These are phyloP conservation scores for Mesorhabditis spiculigera DNA, from an alignment of 2,888 invertebrate species.

Conservation along the genomic window DNA sequence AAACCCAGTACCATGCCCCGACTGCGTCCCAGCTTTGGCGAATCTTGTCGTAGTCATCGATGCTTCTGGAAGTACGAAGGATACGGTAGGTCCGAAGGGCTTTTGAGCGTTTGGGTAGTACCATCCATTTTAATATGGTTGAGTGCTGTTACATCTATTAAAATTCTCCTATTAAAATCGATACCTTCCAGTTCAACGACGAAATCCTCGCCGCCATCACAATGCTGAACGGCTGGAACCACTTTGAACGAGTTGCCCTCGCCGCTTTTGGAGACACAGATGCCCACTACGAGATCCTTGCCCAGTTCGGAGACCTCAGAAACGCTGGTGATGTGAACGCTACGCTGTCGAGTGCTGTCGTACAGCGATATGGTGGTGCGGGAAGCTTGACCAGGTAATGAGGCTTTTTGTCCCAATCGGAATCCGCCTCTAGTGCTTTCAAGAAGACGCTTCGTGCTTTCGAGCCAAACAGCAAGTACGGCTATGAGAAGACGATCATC, in stretches of 20 bases:
- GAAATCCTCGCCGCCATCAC: neutral
- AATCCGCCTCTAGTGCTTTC: neutral
- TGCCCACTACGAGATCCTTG: neutral
- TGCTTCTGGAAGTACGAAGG: neutral
- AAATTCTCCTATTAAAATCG: too few relatives aligned
- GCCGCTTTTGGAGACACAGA: neutral
- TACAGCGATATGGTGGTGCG: neutral
- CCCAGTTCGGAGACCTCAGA: neutral
- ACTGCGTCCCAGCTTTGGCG: neutral
- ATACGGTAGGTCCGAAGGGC: too few relatives aligned
- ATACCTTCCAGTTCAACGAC: neutral
- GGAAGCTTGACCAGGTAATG: neutral
- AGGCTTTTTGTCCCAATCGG: too few relatives aligned
- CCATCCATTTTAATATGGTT: neutral
- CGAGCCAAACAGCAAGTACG: neutral
- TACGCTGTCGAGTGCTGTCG: neutral
- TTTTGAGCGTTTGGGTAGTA: too few relatives aligned
- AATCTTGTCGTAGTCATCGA: constrained; percentile 1
- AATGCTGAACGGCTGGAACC: neutral
- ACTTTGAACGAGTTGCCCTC: neutral
- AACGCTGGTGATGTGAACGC: neutral
- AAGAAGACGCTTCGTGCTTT: neutral
- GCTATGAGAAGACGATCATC: neutral
- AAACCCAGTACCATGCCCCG: neutral
- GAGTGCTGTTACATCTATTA: neutral